Evolutionary conservation across 1,140 invertebrate genomes (phyloP), one percentile per base, ranked within the genome.

Genomic region (Leptonema lineaticorne): DNA sequence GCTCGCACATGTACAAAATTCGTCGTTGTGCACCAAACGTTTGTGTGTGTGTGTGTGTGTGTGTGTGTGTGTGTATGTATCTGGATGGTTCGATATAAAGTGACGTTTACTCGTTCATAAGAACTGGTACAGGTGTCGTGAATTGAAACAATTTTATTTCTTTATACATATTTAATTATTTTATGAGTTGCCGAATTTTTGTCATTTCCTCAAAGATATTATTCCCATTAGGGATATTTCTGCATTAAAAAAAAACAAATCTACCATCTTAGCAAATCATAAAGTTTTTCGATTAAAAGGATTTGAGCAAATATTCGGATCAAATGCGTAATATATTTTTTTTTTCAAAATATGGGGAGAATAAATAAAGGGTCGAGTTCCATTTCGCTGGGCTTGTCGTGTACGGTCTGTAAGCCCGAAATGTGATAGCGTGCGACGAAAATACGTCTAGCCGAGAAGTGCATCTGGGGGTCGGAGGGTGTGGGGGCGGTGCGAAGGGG

Each of bases 381-480:
- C 2, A 2, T 58, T 58, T 41, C 50, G 14, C 7, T 6, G 33
- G 30, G 56, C 11, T 27, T 16, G 66, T 60, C 66, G n/a, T 65
- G 67, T 60, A 65, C 53, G 64, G 63, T 67, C 68, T 46, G 57
- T 56, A 69, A 53, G 65, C 68, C 68, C 71, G 71, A 73, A 73
- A 73, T 73, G 71, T 67, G 71, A 73, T 73, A 73, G 68, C 71
- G 68, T 68, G 71, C 66, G 68, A 68, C 71, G 69, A 70, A 70
- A 73, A 73, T 73, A 73, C 68, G 71, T 73, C 71, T 73, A 73
- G 71, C 62, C 71, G 68, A 68, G 68, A 68, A 68, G 71, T 69
- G 71, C 71, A 72, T 68, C 71, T 48, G 64, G 20, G 69, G 56
- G 29, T 14, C 28, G 48, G 37, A 26, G 27, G 46, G 46, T 20